phyloP scores from a whole-genome alignment of 2,888 invertebrate species.

The Stegana nigrithorax region DNA sequence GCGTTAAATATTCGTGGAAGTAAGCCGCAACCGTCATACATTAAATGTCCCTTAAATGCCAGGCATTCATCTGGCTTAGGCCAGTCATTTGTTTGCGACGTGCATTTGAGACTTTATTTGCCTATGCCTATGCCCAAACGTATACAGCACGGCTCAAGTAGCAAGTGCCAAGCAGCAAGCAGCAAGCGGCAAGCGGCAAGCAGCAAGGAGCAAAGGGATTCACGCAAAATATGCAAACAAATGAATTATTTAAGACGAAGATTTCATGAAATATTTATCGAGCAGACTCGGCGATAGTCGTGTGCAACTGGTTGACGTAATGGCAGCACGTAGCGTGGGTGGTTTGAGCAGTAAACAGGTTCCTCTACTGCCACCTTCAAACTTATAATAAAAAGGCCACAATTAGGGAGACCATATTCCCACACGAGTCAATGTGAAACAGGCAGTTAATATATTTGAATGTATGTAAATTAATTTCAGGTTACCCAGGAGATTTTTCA shows the following conservation, averaged over 20 bases:
- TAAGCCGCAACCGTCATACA: too few relatives aligned
- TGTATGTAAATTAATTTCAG: slow-evolving; percentile 67
- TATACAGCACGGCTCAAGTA: not conserved
- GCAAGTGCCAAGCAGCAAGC: not conserved
- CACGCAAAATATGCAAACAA: slow-evolving; percentile 44
- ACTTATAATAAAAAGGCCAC: too few relatives aligned
- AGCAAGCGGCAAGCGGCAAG: slow-evolving; percentile 14
- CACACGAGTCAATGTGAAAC: too few relatives aligned
- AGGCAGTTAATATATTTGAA: not conserved
- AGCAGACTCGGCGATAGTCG: slow-evolving; percentile 31
- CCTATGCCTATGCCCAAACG: not conserved
- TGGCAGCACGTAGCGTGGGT: not conserved
- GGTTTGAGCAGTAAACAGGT: too few relatives aligned
- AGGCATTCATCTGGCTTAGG: too few relatives aligned
- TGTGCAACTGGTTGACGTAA: too few relatives aligned
- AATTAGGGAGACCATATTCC: too few relatives aligned
- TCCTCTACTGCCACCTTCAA: too few relatives aligned
- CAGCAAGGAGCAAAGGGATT: slow-evolving; percentile 11
- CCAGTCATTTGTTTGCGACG: not conserved
- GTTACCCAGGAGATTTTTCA: slow-evolving; percentile 91
- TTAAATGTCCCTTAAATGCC: not conserved
- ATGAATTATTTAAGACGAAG: slow-evolving; percentile 53
- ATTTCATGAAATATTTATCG: slow-evolving; percentile 53
- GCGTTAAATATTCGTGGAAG: too few relatives aligned
- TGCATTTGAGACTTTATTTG: not conserved